phyloP scores from a whole-genome alignment of 2,888 invertebrate genomes.

The Clostera curtula region DNA sequence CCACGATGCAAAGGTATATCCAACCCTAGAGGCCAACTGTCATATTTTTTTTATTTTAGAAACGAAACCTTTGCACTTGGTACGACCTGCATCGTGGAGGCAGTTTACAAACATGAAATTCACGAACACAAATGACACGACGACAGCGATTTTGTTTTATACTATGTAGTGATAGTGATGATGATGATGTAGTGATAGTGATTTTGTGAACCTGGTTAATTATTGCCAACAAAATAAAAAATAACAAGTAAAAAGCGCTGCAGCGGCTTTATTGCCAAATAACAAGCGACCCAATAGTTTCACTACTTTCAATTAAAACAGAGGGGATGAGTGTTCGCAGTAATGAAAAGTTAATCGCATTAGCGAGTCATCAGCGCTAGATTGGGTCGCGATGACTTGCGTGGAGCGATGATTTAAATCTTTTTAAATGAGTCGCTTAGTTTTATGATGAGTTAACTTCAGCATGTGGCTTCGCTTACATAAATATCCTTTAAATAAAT shows the following conservation, averaged over 20 bases:
- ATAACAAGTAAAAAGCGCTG: slow-evolving; percentile 5
- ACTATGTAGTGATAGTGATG: background rate
- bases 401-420: slow-evolving; percentile 43
- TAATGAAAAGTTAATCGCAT: slow-evolving; percentile 49
- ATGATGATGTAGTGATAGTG: background rate
- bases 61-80: no score
- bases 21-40: no score
- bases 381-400: slow-evolving; percentile 52
- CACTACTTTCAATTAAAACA: slow-evolving; percentile 49
- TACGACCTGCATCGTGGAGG: no score
- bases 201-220: background rate
- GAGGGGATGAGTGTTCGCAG: slow-evolving; percentile 26
- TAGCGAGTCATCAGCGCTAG: slow-evolving; percentile 52
- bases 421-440: slow-evolving; percentile 36
- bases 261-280: slow-evolving; percentile 5
- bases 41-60: no score
- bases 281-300: slow-evolving; percentile 37
- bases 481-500: no score
- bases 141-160: no score
- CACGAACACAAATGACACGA: no score
- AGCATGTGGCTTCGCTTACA: no score
- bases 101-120: no score
- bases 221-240: background rate
- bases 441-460: background rate
- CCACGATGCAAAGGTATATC: no score